Evolutionary conservation across 2,113 vertebrate species (phyloP).

Genomic region (Pseudonaja textilis): DNA sequence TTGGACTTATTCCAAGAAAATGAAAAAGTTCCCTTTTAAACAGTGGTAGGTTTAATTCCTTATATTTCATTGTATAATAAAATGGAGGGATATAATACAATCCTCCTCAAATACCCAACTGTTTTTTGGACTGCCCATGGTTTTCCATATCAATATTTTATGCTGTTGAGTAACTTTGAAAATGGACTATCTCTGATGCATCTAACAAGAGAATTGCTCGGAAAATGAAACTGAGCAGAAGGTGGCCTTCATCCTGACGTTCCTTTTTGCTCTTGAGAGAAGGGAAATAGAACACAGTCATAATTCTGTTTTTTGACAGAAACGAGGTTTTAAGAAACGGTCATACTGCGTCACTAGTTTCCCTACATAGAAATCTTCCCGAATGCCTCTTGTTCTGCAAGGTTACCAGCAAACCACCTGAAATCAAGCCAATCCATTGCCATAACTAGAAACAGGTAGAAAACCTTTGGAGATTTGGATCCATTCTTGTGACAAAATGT

Average conservation of each 20-base stretch:
- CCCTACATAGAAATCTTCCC: background rate
- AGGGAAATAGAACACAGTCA: background rate
- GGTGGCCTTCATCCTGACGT: background rate
- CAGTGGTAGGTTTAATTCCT: background rate
- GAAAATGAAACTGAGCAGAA: background rate
- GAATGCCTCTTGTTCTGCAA: background rate
- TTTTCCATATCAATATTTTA: background rate
- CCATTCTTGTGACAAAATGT: background rate
- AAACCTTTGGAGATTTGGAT: background rate
- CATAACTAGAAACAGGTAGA: background rate
- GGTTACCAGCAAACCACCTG: background rate
- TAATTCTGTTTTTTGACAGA: background rate
- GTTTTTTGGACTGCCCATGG: background rate
- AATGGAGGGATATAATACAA: background rate
- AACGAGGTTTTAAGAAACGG: background rate
- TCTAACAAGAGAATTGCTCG: background rate
- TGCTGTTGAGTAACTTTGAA: background rate
- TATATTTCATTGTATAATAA: background rate
- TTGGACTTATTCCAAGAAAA: background rate
- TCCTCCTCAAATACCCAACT: background rate
- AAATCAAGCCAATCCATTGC: background rate
- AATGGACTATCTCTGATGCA: background rate
- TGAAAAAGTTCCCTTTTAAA: background rate
- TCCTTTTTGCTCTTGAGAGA: background rate
- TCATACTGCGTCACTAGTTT: background rate